Percentiles rank a stretch among this genome's conserved stretches.
These are phyloP conservation scores for Drosophila erecta DNA, from an alignment of 1,140 invertebrate species.

Conservation along the genomic window DNA sequence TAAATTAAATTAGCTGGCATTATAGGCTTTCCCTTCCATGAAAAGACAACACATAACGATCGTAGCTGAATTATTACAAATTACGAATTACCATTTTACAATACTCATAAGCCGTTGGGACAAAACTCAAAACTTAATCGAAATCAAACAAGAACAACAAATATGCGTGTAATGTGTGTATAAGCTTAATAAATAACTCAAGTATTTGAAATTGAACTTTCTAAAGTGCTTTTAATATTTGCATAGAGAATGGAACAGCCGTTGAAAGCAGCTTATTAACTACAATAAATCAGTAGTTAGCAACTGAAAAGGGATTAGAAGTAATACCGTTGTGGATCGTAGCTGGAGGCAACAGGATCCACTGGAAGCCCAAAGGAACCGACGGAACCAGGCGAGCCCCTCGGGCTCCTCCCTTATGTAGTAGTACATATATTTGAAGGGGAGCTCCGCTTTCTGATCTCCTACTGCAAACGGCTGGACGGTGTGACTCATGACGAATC, in stretches of 20 bases:
- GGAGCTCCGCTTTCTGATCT: neutral
- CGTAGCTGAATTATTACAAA: slow-evolving; percentile 23
- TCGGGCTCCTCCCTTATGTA: slow-evolving; percentile 26
- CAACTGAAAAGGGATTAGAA: no score
- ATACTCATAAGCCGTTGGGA: slow-evolving; percentile 35
- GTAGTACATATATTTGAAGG: slow-evolving; percentile 12
- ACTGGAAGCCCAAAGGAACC: slow-evolving; percentile 12
- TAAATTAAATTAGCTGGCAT: slow-evolving; percentile 36
- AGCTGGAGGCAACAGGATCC: neutral
- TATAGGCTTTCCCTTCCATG: slow-evolving; percentile 20
- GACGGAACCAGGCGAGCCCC: slow-evolving; percentile 25
- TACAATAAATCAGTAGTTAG: no score
- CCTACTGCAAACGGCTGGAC: neutral
- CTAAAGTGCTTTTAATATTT: neutral
- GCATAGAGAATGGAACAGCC: no score
- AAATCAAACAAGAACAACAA: slow-evolving; percentile 10
- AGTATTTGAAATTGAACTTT: slow-evolving; percentile 20
- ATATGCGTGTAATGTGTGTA: slow-evolving; percentile 62
- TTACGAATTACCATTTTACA: slow-evolving; percentile 27
- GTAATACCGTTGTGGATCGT: no score
- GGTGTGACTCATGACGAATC: slow-evolving; percentile 41
- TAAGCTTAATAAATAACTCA: slow-evolving; percentile 62
- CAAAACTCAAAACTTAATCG: slow-evolving; percentile 41
- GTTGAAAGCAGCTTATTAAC: no score
- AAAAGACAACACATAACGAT: slow-evolving; percentile 5